phyloP scores from a whole-genome alignment of 2,113 vertebrate genomes.

The Toxotes jaculatrix region DNA sequence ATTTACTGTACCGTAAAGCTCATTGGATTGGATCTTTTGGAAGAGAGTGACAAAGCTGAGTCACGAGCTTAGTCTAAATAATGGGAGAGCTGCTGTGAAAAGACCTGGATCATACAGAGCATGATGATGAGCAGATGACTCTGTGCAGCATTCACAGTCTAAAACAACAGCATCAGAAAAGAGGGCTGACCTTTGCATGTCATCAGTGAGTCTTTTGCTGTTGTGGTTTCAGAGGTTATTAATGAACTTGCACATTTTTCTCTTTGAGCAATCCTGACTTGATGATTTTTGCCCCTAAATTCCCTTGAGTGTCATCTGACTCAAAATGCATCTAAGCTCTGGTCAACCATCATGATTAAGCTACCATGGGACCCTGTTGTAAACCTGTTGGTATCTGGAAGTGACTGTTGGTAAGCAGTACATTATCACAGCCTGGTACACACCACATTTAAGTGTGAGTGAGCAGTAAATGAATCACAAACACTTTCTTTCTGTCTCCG shows the following conservation, averaged over 20 bases:
- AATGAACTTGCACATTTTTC: background rate
- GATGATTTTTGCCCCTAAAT: background rate
- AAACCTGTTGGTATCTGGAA: background rate
- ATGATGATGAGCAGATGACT: background rate
- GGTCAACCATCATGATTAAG: background rate
- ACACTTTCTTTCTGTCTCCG: background rate
- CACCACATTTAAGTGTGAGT: background rate
- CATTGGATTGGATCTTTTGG: constrained; percentile 15
- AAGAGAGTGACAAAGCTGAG: constrained; percentile 17
- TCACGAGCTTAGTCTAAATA: constrained; percentile 44
- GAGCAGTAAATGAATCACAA: background rate
- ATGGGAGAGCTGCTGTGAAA: constrained; percentile 32
- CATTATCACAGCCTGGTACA: background rate
- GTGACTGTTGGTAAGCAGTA: background rate
- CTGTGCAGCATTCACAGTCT: background rate
- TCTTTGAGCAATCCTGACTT: too few relatives aligned
- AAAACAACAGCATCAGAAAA: background rate
- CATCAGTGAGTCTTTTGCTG: background rate
- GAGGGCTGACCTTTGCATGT: constrained; percentile 8
- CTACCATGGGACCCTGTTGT: background rate
- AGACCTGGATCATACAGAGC: constrained; percentile 19
- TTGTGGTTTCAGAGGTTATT: background rate
- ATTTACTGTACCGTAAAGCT: constrained; percentile 13
- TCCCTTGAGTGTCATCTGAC: background rate
- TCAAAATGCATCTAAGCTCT: background rate